A percentile compares a stretch with the other conserved stretches of the same genome.
Conservation (phyloP, 1,140 invertebrate species). For the silkworm (Bombyx mori) region ASM3026992v2 NC_085109.1:8971501-8972000, state of each 20-base stretch:
- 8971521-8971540: background rate
- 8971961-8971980: slow-evolving; percentile 2
- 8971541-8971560: background rate
- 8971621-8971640: background rate
- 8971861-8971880: slow-evolving; percentile 68
- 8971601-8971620: background rate
- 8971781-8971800: slow-evolving; percentile 62
- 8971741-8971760: slow-evolving; percentile 33
- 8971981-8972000: background rate
- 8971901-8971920: slow-evolving; percentile 9
- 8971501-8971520: slow-evolving; percentile 36
- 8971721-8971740: slow-evolving; percentile 28
- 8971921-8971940: background rate
- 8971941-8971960: slow-evolving; percentile 1
- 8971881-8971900: slow-evolving; percentile 41
- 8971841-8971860: slow-evolving; percentile 70
- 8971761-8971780: slow-evolving; percentile 63
- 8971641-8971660: background rate
- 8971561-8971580: background rate
- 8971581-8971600: background rate
- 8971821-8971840: slow-evolving; percentile 50
- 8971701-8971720: slow-evolving; percentile 34
- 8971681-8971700: slow-evolving; percentile 39
- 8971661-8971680: slow-evolving; percentile 1
- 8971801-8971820: slow-evolving; percentile 24